Evolutionary conservation across 2,797 vertebrate genomes (phyloP), one percentile per base, ranked within the genome.

Genomic region (Lutjanus argentimaculatus): DNA sequence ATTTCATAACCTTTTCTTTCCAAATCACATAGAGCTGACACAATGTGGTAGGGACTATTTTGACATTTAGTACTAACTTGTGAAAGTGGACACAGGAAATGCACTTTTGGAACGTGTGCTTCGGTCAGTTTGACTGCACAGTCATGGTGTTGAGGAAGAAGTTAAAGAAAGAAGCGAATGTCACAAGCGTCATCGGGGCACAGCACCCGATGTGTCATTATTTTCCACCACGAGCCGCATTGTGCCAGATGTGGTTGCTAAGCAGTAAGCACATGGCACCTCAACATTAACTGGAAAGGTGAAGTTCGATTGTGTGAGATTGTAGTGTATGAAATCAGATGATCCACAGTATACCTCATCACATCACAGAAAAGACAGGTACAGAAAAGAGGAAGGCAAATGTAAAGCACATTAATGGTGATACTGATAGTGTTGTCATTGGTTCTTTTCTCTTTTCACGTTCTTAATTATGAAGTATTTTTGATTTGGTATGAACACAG

Each of bases 211-310:
- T 77, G 77, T 83, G 86, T 89, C 85, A 72, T 82, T 77, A 62
- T 72, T 86, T 90, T 83, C 82, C 85, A 78, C 61, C 11, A 9
- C 8, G 14, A 46, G 72, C 64, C 21, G 40, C 77, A 25, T 55
- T 19, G 68, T 63, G 51, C 36, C 82, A 53, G 65, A 90, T 76
- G 87, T 84, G 87, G 85, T 84, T 80, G 58, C 58, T 72, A 72
- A 75, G 57, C 84, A 80, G 79, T 72, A 72, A 75, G 57, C 84
- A 80, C 80, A 80, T 42, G 64, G 55, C 68, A 73, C 71, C 43
- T 80, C 58, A 30, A 42, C 67, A 43, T 66, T 89, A 84, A 89
- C 88, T 69, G 88, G 81, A 88, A 89, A 67, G 15, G 14, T 73
- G n/a, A 46, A 84, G 74, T 67, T 79, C 0, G 77, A 79, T 57